A percentile compares a stretch with the other conserved stretches of the same genome.
Conservation (phyloP, 37 sponge, comb jelly and placozoan genomes). For the Tethya wilhelma region DNA sequence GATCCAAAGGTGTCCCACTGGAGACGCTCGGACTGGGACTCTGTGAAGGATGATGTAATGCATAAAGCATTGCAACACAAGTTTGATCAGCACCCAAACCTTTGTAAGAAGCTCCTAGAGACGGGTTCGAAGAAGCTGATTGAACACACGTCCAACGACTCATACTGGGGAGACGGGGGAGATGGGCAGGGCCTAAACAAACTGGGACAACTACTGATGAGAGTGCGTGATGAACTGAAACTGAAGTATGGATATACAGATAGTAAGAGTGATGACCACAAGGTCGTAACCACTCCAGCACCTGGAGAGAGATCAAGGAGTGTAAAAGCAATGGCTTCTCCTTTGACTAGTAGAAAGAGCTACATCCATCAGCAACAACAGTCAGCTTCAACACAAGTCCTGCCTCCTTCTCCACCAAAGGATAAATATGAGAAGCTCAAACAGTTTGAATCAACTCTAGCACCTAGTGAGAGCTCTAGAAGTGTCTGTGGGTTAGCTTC, state of each 20-base stretch:
- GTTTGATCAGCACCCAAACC: slow-evolving; percentile 50
- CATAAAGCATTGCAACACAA: slow-evolving; percentile 47
- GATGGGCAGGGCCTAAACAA: slow-evolving; percentile 70
- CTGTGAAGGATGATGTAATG: slow-evolving; percentile 77
- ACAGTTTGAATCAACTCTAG: too few relatives aligned
- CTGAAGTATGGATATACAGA: background rate
- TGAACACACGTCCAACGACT: slow-evolving; percentile 77
- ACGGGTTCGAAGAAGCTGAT: slow-evolving; percentile 54
- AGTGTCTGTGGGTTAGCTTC: too few relatives aligned
- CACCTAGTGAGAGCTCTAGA: too few relatives aligned
- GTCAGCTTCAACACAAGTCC: too few relatives aligned
- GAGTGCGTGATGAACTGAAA: slow-evolving; percentile 37
- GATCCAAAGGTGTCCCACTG: slow-evolving; percentile 34
- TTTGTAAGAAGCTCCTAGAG: slow-evolving; percentile 23
- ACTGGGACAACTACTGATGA: slow-evolving; percentile 70
- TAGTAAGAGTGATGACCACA: too few relatives aligned
- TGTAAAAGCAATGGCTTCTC: too few relatives aligned
- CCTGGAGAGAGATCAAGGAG: too few relatives aligned
- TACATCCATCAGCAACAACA: too few relatives aligned
- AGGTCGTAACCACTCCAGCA: too few relatives aligned
- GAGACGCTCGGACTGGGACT: slow-evolving; percentile 66
- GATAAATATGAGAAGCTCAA: too few relatives aligned
- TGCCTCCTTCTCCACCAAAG: too few relatives aligned
- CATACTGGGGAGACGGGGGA: slow-evolving; percentile 88
- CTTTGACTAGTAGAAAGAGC: too few relatives aligned